Percentiles rank a stretch among this genome's conserved stretches.
These are phyloP conservation scores for Cremastinae sp. DNA, from an alignment of 2,888 invertebrate species.

Conservation along the genomic window DNA sequence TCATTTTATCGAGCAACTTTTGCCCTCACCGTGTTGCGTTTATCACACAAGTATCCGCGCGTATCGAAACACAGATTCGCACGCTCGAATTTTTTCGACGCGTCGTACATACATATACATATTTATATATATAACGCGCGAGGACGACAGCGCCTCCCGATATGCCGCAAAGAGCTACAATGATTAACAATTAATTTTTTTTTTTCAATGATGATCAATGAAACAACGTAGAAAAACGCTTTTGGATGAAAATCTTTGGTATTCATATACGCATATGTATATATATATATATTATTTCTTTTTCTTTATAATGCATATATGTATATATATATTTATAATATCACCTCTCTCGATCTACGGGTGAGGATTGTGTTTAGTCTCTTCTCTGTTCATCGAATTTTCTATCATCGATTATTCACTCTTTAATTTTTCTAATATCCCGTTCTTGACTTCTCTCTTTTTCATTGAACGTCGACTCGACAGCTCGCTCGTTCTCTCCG, in stretches of 20 bases:
- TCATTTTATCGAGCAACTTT: no score
- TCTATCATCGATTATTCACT: constrained; percentile 47
- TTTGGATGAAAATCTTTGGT: constrained; percentile 54
- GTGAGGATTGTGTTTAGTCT: constrained; percentile 55
- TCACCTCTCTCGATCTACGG: constrained; percentile 59
- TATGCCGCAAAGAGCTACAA: constrained; percentile 58
- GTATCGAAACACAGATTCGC: no score
- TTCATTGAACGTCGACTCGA: background rate
- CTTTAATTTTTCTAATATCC: background rate
- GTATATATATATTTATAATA: constrained; percentile 24
- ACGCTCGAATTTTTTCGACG: no score
- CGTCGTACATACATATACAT: background rate
- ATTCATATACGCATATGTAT: constrained; percentile 1
- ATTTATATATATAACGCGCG: constrained; percentile 29
- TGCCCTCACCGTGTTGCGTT: no score
- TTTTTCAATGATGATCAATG: constrained; percentile 57
- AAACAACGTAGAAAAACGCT: constrained; percentile 61
- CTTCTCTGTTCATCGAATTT: constrained; percentile 39
- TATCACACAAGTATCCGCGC: no score
- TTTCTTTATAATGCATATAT: background rate
- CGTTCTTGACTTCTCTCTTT: background rate
- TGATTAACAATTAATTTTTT: constrained; percentile 57
- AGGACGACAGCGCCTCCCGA: constrained; percentile 57
- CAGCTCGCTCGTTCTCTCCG: background rate
- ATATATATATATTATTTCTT: constrained; percentile 12